These are phyloP conservation scores for Pseudomyrmex pallidus DNA, from an alignment of 1,140 invertebrate species.

Conservation along the genomic window DNA sequence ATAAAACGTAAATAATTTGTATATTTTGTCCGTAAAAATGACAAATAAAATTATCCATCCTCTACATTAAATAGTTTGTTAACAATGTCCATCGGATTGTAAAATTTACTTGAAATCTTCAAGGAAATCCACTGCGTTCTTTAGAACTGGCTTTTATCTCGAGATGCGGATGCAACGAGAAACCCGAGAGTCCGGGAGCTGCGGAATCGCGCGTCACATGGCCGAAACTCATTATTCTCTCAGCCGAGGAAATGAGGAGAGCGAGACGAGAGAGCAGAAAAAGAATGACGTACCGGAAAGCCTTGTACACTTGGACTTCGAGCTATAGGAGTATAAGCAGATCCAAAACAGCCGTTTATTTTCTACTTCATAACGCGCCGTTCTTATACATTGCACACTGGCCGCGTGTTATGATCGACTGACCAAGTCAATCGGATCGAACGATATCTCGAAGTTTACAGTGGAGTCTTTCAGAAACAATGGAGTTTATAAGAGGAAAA, in stretches of 20 bases:
- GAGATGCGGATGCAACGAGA: conserved; percentile 25
- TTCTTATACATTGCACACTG: not conserved
- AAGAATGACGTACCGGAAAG: conserved; percentile 11
- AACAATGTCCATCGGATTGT: not conserved
- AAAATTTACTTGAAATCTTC: not conserved
- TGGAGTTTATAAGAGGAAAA: not conserved
- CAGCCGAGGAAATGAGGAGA: conserved; percentile 74
- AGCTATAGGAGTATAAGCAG: not conserved
- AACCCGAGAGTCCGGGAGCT: conserved; percentile 49
- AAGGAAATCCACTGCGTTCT: not conserved
- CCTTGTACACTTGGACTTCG: not conserved
- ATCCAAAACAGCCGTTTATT: not conserved
- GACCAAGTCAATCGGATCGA: conserved; percentile 10
- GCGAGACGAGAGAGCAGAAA: conserved; percentile 32
- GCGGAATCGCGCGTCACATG: conserved; percentile 58
- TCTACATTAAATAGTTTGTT: not conserved
- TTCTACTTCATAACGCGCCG: not conserved
- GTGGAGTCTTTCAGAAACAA: not conserved
- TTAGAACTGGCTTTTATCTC: conserved; percentile 13
- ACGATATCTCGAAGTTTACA: not conserved
- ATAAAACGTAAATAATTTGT: not conserved
- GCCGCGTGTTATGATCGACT: no score
- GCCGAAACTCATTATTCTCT: conserved; percentile 70
- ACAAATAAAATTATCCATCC: no score
- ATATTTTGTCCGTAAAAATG: no score